These are phyloP conservation scores for Agrilus planipennis DNA, from an alignment of 1,140 invertebrate species.

Conservation along the genomic window DNA sequence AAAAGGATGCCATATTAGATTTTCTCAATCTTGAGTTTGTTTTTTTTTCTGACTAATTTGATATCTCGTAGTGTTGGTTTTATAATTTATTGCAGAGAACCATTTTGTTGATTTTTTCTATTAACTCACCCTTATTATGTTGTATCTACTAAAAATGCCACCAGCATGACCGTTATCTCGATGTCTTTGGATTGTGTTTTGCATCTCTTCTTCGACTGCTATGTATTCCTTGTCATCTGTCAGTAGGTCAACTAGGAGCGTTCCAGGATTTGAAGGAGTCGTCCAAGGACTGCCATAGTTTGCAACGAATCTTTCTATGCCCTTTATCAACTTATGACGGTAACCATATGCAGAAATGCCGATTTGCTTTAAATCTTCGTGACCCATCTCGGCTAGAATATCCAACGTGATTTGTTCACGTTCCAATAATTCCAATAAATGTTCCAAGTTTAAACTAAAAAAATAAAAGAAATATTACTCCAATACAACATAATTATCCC, in stretches of 20 bases:
- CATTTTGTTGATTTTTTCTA: no score
- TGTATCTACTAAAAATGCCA: conserved; percentile 82
- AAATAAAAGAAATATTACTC: background rate
- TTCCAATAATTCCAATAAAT: conserved; percentile 78
- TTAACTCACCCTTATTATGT: conserved; percentile 75
- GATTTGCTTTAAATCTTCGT: conserved; percentile 93
- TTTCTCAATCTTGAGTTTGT: no score
- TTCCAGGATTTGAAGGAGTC: conserved; percentile 48
- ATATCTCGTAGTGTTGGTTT: no score
- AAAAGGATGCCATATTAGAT: no score
- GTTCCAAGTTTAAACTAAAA: conserved; percentile 65
- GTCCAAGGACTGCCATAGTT: conserved; percentile 38
- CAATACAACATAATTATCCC: no score
- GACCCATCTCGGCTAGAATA: conserved; percentile 92
- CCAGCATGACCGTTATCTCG: conserved; percentile 86
- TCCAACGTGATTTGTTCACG: conserved; percentile 91
- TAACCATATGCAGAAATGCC: conserved; percentile 93
- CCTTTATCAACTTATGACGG: conserved; percentile 87
- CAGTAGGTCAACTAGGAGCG: conserved; percentile 73
- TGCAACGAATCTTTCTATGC: conserved; percentile 43
- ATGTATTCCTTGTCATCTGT: conserved; percentile 79
- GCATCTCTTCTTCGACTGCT: conserved; percentile 88
- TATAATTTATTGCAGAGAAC: no score
- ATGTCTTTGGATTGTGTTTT: conserved; percentile 84
- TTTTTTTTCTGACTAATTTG: no score